Evolutionary conservation across 2,797 vertebrate species (phyloP).

Genomic region (Garrulus glandarius): DNA sequence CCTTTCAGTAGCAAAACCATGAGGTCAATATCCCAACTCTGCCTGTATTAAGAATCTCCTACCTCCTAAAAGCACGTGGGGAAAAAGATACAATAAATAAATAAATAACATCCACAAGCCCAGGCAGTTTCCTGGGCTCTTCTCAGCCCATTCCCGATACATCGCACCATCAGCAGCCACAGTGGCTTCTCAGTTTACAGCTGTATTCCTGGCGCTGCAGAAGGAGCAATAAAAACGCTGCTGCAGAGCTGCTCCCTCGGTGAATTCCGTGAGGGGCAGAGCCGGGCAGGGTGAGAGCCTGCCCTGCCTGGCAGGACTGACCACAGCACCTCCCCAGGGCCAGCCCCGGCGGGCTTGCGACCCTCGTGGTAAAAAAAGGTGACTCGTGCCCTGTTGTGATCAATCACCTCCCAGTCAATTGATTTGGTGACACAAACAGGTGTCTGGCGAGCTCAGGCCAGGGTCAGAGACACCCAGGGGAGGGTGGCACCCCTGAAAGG

Average conservation of each 20-base stretch:
- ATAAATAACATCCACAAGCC: not conserved
- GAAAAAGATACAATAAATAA: not conserved
- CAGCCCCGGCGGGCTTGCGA: not conserved
- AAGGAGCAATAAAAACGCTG: not conserved
- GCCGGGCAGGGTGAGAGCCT: not conserved
- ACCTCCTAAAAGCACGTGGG: not conserved
- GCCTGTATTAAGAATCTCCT: not conserved
- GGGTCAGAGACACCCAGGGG: rapidly evolving
- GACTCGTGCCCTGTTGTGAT: rapidly evolving
- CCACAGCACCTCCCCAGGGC: not conserved
- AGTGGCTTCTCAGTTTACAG: not conserved
- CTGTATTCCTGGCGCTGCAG: not conserved
- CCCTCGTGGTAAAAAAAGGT: not conserved
- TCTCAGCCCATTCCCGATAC: not conserved
- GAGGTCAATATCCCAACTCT: not conserved
- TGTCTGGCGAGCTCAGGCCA: not conserved
- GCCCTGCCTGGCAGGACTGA: not conserved
- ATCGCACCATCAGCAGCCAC: not conserved
- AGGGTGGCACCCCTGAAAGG: not conserved
- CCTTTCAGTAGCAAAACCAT: slow-evolving; percentile 4
- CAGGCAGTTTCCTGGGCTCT: not conserved
- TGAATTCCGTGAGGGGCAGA: not conserved
- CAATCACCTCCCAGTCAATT: rapidly evolving
- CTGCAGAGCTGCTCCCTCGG: not conserved
- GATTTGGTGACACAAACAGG: not conserved